Conservation (phyloP, 2,888 invertebrate species). For the Standfussiana lucernea region DNA sequence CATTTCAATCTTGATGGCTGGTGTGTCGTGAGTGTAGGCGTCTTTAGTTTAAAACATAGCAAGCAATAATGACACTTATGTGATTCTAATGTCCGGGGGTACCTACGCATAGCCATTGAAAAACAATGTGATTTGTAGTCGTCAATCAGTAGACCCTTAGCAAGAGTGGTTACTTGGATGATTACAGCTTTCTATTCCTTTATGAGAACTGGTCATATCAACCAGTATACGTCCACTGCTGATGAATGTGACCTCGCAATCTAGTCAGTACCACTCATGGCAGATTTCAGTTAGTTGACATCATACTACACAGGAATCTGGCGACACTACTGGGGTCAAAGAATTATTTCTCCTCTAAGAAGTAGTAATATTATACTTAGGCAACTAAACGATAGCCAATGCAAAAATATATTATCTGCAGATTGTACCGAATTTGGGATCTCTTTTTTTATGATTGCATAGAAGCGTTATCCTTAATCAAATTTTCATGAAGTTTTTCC, state of each 20-base stretch:
- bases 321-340: too few species aligned
- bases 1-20: conserved; percentile 55
- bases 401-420: background rate
- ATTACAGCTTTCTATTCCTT: background rate
- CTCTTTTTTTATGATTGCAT: background rate
- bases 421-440: background rate
- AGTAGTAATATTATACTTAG: background rate
- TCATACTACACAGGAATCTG: background rate
- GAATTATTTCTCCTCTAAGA: background rate
- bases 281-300: background rate
- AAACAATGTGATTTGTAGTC: too few species aligned
- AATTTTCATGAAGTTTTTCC: conserved; percentile 21
- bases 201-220: background rate
- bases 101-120: too few species aligned
- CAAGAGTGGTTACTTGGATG: too few species aligned
- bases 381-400: background rate
- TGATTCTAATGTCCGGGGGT: background rate
- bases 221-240: background rate
- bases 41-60: background rate
- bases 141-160: background rate
- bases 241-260: too few species aligned
- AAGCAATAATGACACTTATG: background rate
- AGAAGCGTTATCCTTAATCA: background rate
- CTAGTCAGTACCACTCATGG: too few species aligned
- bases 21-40: conserved; percentile 26